Base-by-base conservation (phyloP, 2,888 invertebrate genomes). In the Imbricaverruca yamaguchii region DNA sequence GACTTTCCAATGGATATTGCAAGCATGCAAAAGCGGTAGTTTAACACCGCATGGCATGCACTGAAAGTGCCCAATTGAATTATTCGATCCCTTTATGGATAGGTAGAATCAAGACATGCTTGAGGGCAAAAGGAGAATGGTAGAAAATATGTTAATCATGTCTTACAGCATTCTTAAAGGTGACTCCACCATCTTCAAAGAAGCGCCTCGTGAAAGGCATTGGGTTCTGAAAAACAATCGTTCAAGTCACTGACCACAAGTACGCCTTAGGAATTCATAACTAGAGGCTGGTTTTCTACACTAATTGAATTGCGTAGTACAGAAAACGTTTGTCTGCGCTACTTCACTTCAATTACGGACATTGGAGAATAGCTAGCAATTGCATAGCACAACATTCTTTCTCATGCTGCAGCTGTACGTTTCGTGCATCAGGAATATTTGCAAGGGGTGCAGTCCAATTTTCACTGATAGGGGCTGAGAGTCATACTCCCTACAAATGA, bases 131-230 rank as follows among this genome's bases (percentile, higher is more conserved):
- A 13, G 6, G 11, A 57, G 78, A n/a, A 63, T 67, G n/a, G 74
- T 81, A 81, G 82, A 65, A 63, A 67, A 74, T 23, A 67, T 57
- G 78, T 39, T 53, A 55, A 81, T 23, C 3, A 23, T 18, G 25
- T 10, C 69, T 90, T 89, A 94, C 94, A 84, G 93, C 92, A 88
- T 94, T 94, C 13, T 88, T 87, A 86, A 93, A 93, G 7, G 91
- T 91, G 56, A 91, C 90, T 55, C 95, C 94, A 84, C 90, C 87
- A 81, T 89, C 53, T 23, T 69, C 81, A 21, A 84, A 80, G 6
- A 83, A 79, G 18, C 74, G 65, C 18, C 25, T 80, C 13, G 83
- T 82, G 56, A 80, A 78, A 11, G 67, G 23, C 84, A 84, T 83
- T 23, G 79, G 82, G 12, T 81, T 13, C 77, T 77, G 77, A 21